A percentile compares a stretch with the other conserved stretches of the same genome.
These are phyloP conservation scores for Tigriopus californicus DNA, from an alignment of 2,888 invertebrate species.

Conservation along the genomic window DNA sequence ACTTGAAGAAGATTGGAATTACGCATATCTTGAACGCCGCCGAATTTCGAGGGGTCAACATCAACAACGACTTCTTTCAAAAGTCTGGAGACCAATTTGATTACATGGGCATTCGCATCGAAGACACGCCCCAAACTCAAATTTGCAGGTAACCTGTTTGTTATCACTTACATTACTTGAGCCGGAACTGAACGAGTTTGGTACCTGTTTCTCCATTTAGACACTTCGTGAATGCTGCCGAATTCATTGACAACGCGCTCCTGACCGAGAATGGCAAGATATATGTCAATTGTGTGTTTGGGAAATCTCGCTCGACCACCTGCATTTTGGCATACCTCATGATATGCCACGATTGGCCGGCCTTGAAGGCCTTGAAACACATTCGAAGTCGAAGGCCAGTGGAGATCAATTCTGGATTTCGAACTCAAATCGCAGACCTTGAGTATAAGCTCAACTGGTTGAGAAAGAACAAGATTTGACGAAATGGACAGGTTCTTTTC, in stretches of 20 bases:
- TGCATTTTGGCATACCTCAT: slow-evolving; percentile 10
- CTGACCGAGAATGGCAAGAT: background rate
- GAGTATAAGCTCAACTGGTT: slow-evolving; percentile 8
- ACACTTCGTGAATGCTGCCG: slow-evolving; percentile 5
- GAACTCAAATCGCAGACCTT: slow-evolving; percentile 4
- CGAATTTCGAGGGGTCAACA: slow-evolving; percentile 12
- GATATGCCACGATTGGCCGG: slow-evolving; percentile 9
- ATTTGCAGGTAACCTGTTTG: slow-evolving; percentile 7
- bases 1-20: slow-evolving; percentile 8
- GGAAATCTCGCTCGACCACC: slow-evolving; percentile 2
- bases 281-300: slow-evolving; percentile 14
- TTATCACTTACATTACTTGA: background rate
- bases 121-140: slow-evolving; percentile 14
- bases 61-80: background rate
- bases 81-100: background rate
- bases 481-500: no score
- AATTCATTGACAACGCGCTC: slow-evolving; percentile 9
- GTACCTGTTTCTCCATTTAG: background rate
- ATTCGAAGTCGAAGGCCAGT: background rate
- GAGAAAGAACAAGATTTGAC: background rate
- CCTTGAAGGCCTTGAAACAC: background rate
- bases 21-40: slow-evolving; percentile 15
- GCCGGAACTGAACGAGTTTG: background rate
- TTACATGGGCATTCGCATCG: slow-evolving; percentile 6
- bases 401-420: slow-evolving; percentile 4